Evolutionary conservation across 1,140 invertebrate genomes (phyloP), one percentile per base, ranked within the genome.

Genomic region (Bilobella aurantiaca): DNA sequence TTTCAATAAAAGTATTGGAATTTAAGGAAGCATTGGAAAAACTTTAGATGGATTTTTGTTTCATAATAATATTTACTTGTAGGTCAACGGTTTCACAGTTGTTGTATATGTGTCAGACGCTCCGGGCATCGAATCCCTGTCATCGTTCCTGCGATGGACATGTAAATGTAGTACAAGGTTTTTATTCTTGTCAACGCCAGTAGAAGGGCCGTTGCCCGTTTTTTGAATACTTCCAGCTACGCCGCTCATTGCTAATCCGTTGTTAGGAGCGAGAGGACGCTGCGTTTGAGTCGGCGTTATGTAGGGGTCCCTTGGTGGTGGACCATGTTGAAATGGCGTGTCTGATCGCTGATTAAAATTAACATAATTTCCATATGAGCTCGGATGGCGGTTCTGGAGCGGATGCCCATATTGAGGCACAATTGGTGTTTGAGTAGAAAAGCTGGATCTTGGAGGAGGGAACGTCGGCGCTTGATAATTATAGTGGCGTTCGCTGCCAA

Each of bases 131-230:
- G 66, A 32, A 28, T 25, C 42, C 5, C 63, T 64, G 14, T 53
- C 30, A 46, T 47, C 70, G 31, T 73, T 68, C 23, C 71, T 27
- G 23, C 71, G 58, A 58, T 73, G 71, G 16, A 73, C 71, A 30
- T 73, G 71, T 18, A 73, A 58, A 60, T 73, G 71, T 1, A 73
- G 46, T 18, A 70, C 69, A 1, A 70, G 58, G 37, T 70, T 70
- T 47, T 70, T 71, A 29, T 65, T 68, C 37, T 71, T 71, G 46
- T 63, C 69, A 5, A 56, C 58, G 1, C n/a, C 32, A 27, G 34
- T 56, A 18, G 28, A 3, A n/a, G 34, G 32, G 16, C 59, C 60
- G 1, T 28, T 32, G n/a, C 25, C 30, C 27, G 14, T 46, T n/a
- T n/a, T n/a, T n/a, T n/a, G n/a, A n/a, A n/a, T n/a, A n/a, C n/a